A percentile compares a stretch with the other conserved stretches of the same genome.
Evolutionary conservation across 2,797 vertebrate species (phyloP).

Genomic region (Pseudomugil tenellus): DNA sequence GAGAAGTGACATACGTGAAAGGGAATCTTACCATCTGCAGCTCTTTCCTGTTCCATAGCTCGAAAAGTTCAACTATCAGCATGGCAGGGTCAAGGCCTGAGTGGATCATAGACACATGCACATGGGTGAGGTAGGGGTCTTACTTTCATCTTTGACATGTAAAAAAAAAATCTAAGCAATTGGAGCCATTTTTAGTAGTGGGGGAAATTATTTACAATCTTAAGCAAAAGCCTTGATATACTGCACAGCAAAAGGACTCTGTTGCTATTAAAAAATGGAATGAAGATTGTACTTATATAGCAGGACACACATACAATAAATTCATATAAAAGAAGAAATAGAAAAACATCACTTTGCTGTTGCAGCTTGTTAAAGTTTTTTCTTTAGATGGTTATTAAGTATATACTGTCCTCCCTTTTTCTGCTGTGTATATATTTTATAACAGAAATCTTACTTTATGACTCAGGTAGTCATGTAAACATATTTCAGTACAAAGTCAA

Average conservation of each 20-base stretch:
- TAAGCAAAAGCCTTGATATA: neutral
- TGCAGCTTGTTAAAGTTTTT: neutral
- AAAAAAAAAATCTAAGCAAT: constrained; percentile 24
- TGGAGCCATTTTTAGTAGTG: constrained; percentile 8
- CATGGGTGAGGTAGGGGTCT: constrained; percentile 55
- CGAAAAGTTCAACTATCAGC: constrained; percentile 73
- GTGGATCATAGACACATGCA: constrained; percentile 35
- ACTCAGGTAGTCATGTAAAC: neutral
- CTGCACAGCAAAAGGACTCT: neutral
- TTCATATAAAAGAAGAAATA: neutral
- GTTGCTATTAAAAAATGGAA: neutral
- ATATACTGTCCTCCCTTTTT: neutral
- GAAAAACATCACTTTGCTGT: neutral
- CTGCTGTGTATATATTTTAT: neutral
- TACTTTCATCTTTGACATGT: constrained; percentile 63
- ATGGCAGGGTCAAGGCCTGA: constrained; percentile 75
- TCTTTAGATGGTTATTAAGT: neutral
- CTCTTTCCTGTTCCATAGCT: constrained; percentile 76
- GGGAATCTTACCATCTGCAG: constrained; percentile 74
- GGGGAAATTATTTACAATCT: neutral
- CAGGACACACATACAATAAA: neutral
- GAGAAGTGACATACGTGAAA: constrained; percentile 46
- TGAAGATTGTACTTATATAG: neutral
- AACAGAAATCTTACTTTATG: neutral
- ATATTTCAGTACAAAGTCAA: neutral